Evolutionary conservation across 2,888 invertebrate species (phyloP), one percentile per base, ranked within the genome.

Genomic region (Subacronicta megacephala): DNA sequence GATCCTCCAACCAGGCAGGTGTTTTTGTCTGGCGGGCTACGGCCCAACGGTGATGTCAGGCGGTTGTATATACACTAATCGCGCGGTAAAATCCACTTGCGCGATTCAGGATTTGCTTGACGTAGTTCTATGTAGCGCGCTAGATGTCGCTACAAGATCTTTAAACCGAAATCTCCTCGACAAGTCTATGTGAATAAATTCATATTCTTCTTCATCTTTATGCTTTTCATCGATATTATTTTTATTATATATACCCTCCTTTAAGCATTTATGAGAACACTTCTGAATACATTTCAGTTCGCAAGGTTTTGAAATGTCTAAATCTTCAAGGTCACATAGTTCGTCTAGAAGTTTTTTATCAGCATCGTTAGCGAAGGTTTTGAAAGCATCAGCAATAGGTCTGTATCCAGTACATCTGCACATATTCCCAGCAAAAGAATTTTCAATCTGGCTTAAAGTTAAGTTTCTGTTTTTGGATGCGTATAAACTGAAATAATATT

Each of bases 391-490:
- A 37, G 97, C 83, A 47, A 97, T 97, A 0, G 97, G 95, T 7
- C 97, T 92, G 78, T 96, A 97, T 0, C 97, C 97, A 0, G 97
- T 97, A 81, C 97, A 97, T 33, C 97, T 95, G 69, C 97, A 97
- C 26, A 97, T 95, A 71, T 97, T 97, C 42, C 97, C 95, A 1
- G 96, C 96, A 64, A 97, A 96, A 0, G 96, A 95, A 71, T 96
- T 95, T 81, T 97, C 97, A 17, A 97, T 93, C 71, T 96, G 95
- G 31, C 95, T 89, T 95, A 95, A 95, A 6, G 95, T 95, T 33
- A 95, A 74, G 7, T 90, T 83, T 62, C 79, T 80, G 9, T 75
- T 80, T 29, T 67, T 73, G 6, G 66, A 72, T 63, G 87, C 72
- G 2, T 84, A 64, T 15, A 89, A 67, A 57, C 90, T 90, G 73